Base-by-base conservation (phyloP, 2,797 vertebrate genomes). In the Scolopax bukidnonensis region DNA sequence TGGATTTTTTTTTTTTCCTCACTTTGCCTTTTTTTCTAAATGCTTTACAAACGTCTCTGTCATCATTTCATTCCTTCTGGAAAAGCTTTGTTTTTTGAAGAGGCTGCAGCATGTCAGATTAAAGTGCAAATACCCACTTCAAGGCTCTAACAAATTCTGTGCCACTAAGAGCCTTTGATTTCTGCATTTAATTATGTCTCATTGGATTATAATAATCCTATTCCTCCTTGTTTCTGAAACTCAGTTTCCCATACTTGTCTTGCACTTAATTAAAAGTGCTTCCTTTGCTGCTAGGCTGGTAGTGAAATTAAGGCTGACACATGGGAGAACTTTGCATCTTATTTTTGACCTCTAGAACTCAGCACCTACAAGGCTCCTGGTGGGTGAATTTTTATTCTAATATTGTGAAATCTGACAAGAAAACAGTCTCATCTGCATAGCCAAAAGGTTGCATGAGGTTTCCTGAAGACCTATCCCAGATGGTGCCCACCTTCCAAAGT, bases 121-220 rank as follows among this genome's bases (percentile, higher is more conserved):
- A 27, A 87, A 85, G 91, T 60, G 50, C 67, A 92, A 91, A 93
- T 54, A 73, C 28, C 24, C 41, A 51, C 63, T 95, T 94, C 73
- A 92, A 85, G 71, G 69, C 45, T 83, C 59, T 91, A 92, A 95
- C 84, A 65, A 89, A 85, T 90, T 92, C 43, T 82, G 36, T 91
- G 80, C 38, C 73, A 53, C 51, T 51, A 81, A 83, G 36, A 61
- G 89, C 51, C 95, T 91, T 96, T 94, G 95, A 96, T 88, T 96
- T 96, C 80, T 96, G 76, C 91, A 78, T 96, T 97, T 97, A 96
- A 96, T 95, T 95, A 90, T 63, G 63, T 88, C 82, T 77, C 89
- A 77, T 48, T 97, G 91, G 96, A 81, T 97, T 96, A 96, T 71
- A 89, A 96, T 96, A 97, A 84, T 91, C 90, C 89, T 76, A 25